phyloP scores from a whole-genome alignment of 1,140 invertebrate genomes.

The Lasaia peninsularis region DNA sequence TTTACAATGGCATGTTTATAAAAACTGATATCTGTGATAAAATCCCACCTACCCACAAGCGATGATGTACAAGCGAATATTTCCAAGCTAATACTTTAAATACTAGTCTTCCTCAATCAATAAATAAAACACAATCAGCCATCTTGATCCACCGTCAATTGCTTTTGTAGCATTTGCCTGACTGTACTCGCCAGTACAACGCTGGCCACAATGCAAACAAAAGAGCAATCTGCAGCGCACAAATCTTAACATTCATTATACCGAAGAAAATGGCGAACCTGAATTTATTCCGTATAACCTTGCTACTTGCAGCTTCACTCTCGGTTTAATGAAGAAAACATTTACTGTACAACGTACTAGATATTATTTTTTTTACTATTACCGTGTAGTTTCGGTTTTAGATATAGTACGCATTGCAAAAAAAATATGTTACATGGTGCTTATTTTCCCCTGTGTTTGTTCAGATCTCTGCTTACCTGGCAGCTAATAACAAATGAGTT shows the following conservation, averaged over 20 bases:
- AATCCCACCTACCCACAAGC: too few species aligned
- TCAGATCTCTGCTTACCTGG: too few species aligned
- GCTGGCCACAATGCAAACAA: conserved; percentile 66
- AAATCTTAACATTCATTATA: conserved; percentile 75
- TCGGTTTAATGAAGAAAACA: conserved; percentile 8
- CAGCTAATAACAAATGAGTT: too few species aligned
- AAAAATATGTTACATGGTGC: conserved; percentile 13
- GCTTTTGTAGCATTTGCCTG: conserved; percentile 7
- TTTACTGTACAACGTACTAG: conserved; percentile 19
- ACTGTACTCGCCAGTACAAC: conserved; percentile 41
- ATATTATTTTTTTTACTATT: conserved; percentile 15
- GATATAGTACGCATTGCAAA: conserved; percentile 11
- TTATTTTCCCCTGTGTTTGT: too few species aligned
- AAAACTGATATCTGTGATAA: too few species aligned
- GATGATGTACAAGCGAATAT: too few species aligned
- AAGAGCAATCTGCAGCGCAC: conserved; percentile 55
- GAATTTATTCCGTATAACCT: conserved; percentile 67
- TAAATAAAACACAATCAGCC: too few species aligned
- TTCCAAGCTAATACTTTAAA: too few species aligned
- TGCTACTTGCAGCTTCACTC: conserved; percentile 45
- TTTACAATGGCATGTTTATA: too few species aligned
- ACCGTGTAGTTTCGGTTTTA: conserved; percentile 21
- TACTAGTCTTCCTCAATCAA: too few species aligned
- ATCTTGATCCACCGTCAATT: too few species aligned
- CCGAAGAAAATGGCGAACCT: conserved; percentile 63